These are phyloP conservation scores for Cinclus cinclus DNA, from an alignment of 2,113 vertebrate genomes.

Conservation along the genomic window DNA sequence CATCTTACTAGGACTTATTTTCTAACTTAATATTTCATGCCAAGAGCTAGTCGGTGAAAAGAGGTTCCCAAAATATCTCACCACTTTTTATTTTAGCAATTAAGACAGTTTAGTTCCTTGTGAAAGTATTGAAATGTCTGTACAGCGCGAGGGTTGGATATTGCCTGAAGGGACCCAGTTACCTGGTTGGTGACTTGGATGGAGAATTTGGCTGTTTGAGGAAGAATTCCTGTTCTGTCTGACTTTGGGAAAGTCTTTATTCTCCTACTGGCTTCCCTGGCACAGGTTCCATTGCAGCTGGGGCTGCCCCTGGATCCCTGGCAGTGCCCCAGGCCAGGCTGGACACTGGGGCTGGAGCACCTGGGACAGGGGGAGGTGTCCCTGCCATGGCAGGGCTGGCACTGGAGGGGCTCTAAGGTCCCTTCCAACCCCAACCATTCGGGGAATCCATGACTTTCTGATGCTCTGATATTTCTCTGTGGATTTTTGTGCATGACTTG, in stretches of 20 bases:
- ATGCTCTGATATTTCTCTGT: not conserved
- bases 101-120: not conserved
- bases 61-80: not conserved
- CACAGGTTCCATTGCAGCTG: not conserved
- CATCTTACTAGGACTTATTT: not conserved
- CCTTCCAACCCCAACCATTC: not conserved
- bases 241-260: not conserved
- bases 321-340: accelerated
- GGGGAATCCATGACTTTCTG: not conserved
- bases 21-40: not conserved
- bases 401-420: accelerated
- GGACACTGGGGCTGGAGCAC: not conserved
- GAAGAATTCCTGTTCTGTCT: not conserved
- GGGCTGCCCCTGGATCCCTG: not conserved
- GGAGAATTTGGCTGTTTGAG: not conserved
- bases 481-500: not conserved
- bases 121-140: not conserved
- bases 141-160: not conserved
- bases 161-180: not conserved
- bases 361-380: not conserved
- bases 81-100: not conserved
- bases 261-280: not conserved
- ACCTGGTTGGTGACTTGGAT: not conserved
- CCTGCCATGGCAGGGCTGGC: not conserved
- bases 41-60: not conserved